These are phyloP conservation scores for Haemorhous mexicanus DNA, from an alignment of 2,113 vertebrate genomes.

Conservation along the genomic window DNA sequence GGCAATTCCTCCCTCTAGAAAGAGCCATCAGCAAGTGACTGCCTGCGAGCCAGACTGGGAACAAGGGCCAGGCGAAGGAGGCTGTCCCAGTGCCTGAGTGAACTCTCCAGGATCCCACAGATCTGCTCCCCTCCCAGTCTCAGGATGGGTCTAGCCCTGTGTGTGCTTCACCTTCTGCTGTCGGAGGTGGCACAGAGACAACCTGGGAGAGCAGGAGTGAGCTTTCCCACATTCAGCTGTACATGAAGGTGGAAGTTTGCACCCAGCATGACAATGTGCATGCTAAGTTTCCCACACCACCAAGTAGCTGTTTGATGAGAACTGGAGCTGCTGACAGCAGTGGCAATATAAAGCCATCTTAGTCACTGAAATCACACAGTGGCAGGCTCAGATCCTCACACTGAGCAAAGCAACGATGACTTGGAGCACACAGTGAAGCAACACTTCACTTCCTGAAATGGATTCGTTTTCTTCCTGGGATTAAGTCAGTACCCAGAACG, in stretches of 20 bases:
- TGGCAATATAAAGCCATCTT: not conserved
- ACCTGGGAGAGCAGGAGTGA: not conserved
- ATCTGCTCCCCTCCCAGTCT: not conserved
- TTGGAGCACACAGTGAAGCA: not conserved
- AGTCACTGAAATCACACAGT: conserved; percentile 18
- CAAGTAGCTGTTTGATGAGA: not conserved
- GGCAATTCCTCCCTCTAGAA: not conserved
- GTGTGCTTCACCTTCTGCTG: not conserved
- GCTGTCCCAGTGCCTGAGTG: not conserved
- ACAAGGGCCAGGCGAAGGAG: not conserved
- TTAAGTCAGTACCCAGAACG: not conserved
- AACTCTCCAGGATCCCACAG: not conserved
- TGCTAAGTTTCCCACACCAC: not conserved
- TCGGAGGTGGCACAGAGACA: not conserved
- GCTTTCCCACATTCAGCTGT: not conserved
- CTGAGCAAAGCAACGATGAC: not conserved
- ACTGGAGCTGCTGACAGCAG: conserved; percentile 38
- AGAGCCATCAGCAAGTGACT: not conserved
- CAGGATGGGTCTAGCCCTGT: not conserved
- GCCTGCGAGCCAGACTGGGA: not conserved
- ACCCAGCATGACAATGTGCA: not conserved
- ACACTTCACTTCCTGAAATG: not conserved
- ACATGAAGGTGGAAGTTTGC: not conserved
- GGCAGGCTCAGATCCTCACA: not conserved
- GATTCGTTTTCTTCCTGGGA: not conserved